Conservation (phyloP, 2,888 invertebrate genomes). For the Coelogynopora nodosa region DNA sequence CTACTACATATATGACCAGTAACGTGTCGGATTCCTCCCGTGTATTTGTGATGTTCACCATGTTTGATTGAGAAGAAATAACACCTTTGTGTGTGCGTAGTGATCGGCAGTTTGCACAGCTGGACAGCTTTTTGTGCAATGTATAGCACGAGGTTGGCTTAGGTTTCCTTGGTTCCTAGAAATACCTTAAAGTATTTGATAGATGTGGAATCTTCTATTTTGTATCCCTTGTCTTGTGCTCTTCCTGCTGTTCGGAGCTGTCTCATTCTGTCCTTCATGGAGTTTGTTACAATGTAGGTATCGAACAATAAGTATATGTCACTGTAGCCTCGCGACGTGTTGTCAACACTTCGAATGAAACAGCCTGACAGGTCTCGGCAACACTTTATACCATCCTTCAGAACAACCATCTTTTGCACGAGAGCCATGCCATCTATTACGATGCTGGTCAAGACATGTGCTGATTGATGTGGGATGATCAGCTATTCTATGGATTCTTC, state of each 20-base stretch:
- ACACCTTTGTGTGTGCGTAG: not conserved
- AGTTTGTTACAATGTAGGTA: too few relatives aligned
- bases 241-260: not conserved
- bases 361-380: not conserved
- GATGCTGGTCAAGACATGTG: not conserved
- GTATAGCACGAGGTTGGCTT: too few relatives aligned
- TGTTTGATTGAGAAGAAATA: not conserved
- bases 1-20: not conserved
- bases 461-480: too few relatives aligned
- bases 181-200: not conserved
- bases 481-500: too few relatives aligned
- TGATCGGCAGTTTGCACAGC: not conserved
- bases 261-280: not conserved
- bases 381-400: not conserved
- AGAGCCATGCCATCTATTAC: not conserved
- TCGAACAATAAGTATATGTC: too few relatives aligned
- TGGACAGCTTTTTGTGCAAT: not conserved
- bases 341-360: not conserved
- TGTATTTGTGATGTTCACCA: not conserved
- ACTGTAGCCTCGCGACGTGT: too few relatives aligned
- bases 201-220: not conserved
- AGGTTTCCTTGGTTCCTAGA: not conserved
- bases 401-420: not conserved
- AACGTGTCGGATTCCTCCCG: not conserved
- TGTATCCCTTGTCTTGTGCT: not conserved